Evolutionary conservation across 2,888 invertebrate genomes (phyloP).

Genomic region (Clunio marinus): DNA sequence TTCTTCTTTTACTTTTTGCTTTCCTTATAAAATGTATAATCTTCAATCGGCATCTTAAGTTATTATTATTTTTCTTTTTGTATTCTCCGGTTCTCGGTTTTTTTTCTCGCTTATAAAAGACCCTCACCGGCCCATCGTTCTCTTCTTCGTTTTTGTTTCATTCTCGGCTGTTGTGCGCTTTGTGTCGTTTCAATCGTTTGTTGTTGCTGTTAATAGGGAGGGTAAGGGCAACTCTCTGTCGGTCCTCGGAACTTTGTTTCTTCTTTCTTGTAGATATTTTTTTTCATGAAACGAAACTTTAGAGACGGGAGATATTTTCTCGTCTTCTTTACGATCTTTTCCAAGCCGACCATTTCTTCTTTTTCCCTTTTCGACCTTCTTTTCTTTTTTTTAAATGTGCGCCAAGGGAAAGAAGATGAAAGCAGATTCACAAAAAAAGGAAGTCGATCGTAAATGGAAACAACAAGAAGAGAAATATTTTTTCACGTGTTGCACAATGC

Average conservation of each 20-base stretch:
- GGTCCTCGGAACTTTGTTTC: neutral
- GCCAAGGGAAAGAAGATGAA: conserved; percentile 1
- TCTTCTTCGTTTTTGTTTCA: conserved; percentile 7
- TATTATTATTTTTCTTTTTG: conserved; percentile 30
- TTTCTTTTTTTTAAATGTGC: neutral
- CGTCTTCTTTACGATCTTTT: neutral
- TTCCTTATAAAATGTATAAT: neutral
- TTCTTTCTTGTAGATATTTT: neutral
- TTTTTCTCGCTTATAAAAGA: conserved; percentile 11
- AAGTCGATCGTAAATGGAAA: conserved; percentile 23
- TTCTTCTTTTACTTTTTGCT: conserved; percentile 1
- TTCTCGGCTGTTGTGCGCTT: neutral
- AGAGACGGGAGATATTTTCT: neutral
- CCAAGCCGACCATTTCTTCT: too few relatives aligned
- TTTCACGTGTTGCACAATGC: neutral
- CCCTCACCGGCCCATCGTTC: conserved; percentile 16
- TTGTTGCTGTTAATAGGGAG: neutral
- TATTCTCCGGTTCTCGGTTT: conserved; percentile 6
- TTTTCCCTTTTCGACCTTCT: neutral
- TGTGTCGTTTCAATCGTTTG: conserved; percentile 13
- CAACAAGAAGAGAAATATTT: neutral
- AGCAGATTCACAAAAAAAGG: neutral
- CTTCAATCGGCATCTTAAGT: conserved; percentile 38
- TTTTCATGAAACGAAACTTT: neutral
- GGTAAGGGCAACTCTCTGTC: conserved; percentile 20